These are phyloP conservation scores for Chlorocebus sabaeus DNA, from an alignment of 2,113 vertebrate genomes.

Conservation along the genomic window DNA sequence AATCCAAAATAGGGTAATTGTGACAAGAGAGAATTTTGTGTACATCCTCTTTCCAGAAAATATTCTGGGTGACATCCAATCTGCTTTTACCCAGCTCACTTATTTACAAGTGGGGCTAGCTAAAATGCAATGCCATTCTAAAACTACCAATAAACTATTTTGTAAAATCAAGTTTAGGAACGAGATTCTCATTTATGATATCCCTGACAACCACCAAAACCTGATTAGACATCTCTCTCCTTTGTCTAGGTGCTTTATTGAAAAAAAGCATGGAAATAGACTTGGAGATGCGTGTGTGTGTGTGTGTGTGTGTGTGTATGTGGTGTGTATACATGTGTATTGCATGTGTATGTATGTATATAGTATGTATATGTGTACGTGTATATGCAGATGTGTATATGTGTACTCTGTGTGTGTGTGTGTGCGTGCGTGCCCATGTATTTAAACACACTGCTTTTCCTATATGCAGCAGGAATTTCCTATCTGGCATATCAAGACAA, in stretches of 20 bases:
- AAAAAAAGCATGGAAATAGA: not conserved
- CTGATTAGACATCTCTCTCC: not conserved
- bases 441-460: not conserved
- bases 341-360: not conserved
- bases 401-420: not conserved
- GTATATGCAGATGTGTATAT: not conserved
- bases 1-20: not conserved
- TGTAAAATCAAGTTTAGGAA: not conserved
- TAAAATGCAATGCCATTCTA: not conserved
- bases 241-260: not conserved
- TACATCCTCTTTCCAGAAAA: not conserved
- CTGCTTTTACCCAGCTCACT: not conserved
- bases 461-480: slow-evolving; percentile 31
- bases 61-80: not conserved
- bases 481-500: not conserved
- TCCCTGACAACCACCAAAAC: not conserved
- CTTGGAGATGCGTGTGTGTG: not conserved
- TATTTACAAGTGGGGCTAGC: not conserved
- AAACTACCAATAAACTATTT: not conserved
- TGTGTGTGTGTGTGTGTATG: not conserved
- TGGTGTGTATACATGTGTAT: not conserved
- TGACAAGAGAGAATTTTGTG: not conserved
- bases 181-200: not conserved
- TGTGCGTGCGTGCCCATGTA: not conserved
- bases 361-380: not conserved